phyloP scores from a whole-genome alignment of 2,888 invertebrate species.

The Spodoptera exigua region DNA sequence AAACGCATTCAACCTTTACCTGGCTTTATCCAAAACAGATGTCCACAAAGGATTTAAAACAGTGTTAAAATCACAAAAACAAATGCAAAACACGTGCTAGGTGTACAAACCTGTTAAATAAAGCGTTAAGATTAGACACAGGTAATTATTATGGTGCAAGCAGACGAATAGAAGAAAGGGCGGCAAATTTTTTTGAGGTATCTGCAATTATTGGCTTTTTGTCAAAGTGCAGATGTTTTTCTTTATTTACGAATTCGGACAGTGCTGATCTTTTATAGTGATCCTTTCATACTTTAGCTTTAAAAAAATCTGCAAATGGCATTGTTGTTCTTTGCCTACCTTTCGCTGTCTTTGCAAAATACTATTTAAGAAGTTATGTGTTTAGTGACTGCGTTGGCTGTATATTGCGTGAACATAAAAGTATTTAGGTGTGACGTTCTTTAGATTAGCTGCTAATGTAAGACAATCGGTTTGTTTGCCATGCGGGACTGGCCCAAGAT shows the following conservation, averaged over 20 bases:
- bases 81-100: conserved; percentile 29
- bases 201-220: not conserved
- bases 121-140: conserved; percentile 12
- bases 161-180: conserved; percentile 20
- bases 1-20: conserved; percentile 18
- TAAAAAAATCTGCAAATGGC: not conserved
- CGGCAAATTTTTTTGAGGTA: conserved; percentile 1
- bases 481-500: conserved; percentile 55
- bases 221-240: conserved; percentile 16
- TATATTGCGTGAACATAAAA: conserved; percentile 49
- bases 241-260: not conserved
- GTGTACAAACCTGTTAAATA: conserved; percentile 3
- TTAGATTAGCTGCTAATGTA: conserved; percentile 54
- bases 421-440: conserved; percentile 54
- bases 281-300: not conserved
- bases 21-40: conserved; percentile 28
- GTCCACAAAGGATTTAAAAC: conserved; percentile 14
- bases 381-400: not conserved
- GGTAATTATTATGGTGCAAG: conserved; percentile 7
- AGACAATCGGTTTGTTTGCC: conserved; percentile 66
- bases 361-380: not conserved
- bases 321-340: not conserved
- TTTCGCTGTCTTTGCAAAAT: not conserved
- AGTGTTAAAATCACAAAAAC: conserved; percentile 11
- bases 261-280: too few relatives aligned